Conservation (phyloP, 2,888 invertebrate genomes). For the Pyralis farinalis region DNA sequence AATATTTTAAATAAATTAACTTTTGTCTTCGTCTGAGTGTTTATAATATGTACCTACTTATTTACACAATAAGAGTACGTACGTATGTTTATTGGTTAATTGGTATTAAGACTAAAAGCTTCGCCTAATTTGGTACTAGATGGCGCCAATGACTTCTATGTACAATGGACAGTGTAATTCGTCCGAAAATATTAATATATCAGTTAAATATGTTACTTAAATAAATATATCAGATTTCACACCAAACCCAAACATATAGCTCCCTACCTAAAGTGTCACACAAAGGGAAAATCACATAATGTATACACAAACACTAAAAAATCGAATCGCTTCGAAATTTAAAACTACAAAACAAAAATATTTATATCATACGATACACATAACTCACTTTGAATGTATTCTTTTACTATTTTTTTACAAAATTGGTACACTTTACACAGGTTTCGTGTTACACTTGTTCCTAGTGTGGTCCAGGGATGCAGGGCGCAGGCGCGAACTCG, state of each 20-base stretch:
- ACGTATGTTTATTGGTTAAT: no score
- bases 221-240: background rate
- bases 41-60: no score
- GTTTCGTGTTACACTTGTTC: slow-evolving; percentile 62
- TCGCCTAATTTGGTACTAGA: background rate
- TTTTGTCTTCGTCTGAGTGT: no score
- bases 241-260: background rate
- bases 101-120: no score
- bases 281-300: slow-evolving; percentile 4
- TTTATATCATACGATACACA: slow-evolving; percentile 14
- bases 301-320: background rate
- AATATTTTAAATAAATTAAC: no score
- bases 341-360: background rate
- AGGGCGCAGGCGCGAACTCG: slow-evolving; percentile 61
- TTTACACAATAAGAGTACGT: no score
- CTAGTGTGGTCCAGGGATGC: slow-evolving; percentile 61
- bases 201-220: no score
- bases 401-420: slow-evolving; percentile 43
- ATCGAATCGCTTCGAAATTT: background rate
- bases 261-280: slow-evolving; percentile 5
- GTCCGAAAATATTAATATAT: no score
- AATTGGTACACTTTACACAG: slow-evolving; percentile 60
- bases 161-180: no score
- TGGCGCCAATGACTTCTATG: no score
- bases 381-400: slow-evolving; percentile 52